Conservation (phyloP, 2,113 vertebrate species). For the Oncorhynchus masou region DNA sequence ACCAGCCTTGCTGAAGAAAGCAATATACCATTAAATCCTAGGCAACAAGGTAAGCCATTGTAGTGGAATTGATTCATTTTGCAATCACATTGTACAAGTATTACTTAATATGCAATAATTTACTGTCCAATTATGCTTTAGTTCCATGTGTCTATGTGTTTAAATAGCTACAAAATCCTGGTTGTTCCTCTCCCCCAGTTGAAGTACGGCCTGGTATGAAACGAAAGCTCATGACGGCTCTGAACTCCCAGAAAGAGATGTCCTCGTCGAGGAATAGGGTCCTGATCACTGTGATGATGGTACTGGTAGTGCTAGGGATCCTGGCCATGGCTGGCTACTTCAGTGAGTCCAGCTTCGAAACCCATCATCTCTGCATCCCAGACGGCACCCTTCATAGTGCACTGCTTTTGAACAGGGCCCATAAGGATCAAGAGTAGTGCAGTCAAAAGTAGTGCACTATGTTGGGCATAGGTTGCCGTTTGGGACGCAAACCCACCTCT, state of each 20-base stretch:
- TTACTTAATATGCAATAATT: background rate
- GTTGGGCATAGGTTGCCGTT: too few species aligned
- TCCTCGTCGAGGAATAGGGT: slow-evolving; percentile 36
- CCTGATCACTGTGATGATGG: slow-evolving; percentile 51
- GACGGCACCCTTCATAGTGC: too few species aligned
- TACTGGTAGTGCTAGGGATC: slow-evolving; percentile 61
- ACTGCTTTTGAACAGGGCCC: too few species aligned
- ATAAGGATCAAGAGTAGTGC: too few species aligned
- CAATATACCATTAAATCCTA: slow-evolving; percentile 62
- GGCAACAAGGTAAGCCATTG: slow-evolving; percentile 50
- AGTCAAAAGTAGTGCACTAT: too few species aligned
- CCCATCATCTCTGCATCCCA: background rate
- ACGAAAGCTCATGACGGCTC: slow-evolving; percentile 66
- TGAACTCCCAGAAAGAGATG: slow-evolving; percentile 36
- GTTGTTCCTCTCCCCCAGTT: slow-evolving; percentile 23
- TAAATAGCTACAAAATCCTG: background rate
- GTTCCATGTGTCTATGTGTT: background rate
- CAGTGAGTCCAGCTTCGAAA: slow-evolving; percentile 56
- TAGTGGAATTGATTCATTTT: background rate
- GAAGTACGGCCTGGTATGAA: slow-evolving; percentile 52
- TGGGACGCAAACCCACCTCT: background rate
- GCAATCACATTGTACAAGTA: background rate
- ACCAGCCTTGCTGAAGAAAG: slow-evolving; percentile 49
- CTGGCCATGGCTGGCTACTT: slow-evolving; percentile 65
- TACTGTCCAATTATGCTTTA: too few species aligned